These are phyloP conservation scores for Beris chalybata DNA, from an alignment of 2,888 invertebrate genomes.

Conservation along the genomic window DNA sequence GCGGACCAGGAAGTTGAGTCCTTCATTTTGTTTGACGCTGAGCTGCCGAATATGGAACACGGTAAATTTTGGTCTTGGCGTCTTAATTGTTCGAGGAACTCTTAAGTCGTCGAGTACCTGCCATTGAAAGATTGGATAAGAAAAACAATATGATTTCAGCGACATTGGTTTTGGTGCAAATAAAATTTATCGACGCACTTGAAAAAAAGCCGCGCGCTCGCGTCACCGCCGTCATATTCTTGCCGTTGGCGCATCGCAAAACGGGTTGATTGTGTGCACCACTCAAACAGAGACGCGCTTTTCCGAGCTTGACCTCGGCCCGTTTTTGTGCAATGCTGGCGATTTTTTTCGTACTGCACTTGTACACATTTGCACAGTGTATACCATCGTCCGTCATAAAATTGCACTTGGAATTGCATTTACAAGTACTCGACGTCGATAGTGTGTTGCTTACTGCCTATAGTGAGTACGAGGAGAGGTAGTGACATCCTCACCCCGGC, in stretches of 20 bases:
- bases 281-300: conserved; percentile 31
- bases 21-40: too few species aligned
- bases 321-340: conserved; percentile 32
- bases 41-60: too few species aligned
- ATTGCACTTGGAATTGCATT: conserved; percentile 11
- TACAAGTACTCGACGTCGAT: not conserved
- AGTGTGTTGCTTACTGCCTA: conserved; percentile 1
- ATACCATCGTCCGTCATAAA: conserved; percentile 11
- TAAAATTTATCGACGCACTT: conserved; percentile 18
- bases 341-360: conserved; percentile 25
- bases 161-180: conserved; percentile 17
- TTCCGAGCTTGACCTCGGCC: conserved; percentile 33
- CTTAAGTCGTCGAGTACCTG: conserved; percentile 10
- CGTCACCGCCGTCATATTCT: conserved; percentile 13
- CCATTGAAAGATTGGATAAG: conserved; percentile 5
- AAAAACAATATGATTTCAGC: conserved; percentile 1
- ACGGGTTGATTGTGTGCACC: conserved; percentile 2
- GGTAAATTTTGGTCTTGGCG: too few species aligned
- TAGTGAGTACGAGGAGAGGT: not conserved
- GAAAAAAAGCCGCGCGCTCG: conserved; percentile 9
- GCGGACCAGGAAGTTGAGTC: too few species aligned
- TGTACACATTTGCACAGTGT: conserved; percentile 17
- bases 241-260: conserved; percentile 5
- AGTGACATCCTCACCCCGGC: too few species aligned
- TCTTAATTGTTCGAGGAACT: not conserved